phyloP scores from a whole-genome alignment of 1,140 invertebrate species.

The Bombus vancouverensis region DNA sequence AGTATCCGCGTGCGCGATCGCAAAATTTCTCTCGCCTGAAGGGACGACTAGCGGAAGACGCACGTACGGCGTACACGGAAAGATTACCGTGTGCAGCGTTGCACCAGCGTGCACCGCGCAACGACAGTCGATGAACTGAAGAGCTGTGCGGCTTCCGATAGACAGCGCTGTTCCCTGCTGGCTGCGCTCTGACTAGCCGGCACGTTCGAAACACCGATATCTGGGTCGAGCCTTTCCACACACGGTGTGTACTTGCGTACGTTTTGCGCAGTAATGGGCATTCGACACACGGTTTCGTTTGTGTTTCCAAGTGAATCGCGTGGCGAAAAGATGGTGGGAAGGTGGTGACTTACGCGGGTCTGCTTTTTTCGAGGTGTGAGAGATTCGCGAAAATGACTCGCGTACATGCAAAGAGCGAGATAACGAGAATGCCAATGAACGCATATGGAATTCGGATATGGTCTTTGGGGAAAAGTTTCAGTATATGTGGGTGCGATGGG shows the following conservation, averaged over 20 bases:
- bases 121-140: constrained; percentile 76
- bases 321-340: background rate
- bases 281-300: constrained; percentile 28
- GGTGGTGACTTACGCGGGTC: background rate
- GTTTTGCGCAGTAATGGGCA: constrained; percentile 11
- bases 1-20: background rate
- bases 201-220: constrained; percentile 79
- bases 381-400: background rate
- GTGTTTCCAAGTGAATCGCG: constrained; percentile 18
- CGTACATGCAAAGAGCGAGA: too few relatives aligned
- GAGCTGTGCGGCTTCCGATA: constrained; percentile 70
- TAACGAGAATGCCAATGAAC: too few relatives aligned
- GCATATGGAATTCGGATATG: too few relatives aligned
- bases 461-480: too few relatives aligned
- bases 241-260: constrained; percentile 1
- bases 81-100: background rate
- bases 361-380: too few relatives aligned
- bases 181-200: constrained; percentile 63
- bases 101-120: constrained; percentile 54
- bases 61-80: background rate
- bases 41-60: background rate
- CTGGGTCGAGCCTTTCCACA: constrained; percentile 80
- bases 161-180: constrained; percentile 55
- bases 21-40: constrained; percentile 1
- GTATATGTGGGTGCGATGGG: too few relatives aligned